Evolutionary conservation across 2,888 invertebrate species (phyloP), one percentile per base, ranked within the genome.

Genomic region (Pheosia gnoma): DNA sequence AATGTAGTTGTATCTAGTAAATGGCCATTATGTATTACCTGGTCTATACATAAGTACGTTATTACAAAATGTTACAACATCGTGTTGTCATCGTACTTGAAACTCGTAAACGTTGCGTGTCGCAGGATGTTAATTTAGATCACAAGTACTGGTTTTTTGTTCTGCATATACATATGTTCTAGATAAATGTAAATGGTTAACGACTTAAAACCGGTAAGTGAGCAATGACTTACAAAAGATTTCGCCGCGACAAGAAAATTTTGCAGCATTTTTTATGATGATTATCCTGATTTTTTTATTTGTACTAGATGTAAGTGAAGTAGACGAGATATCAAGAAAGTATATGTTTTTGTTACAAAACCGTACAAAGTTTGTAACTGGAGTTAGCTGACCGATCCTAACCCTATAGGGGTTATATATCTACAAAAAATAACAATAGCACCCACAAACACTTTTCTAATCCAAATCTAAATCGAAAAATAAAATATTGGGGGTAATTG

Each of bases 51-150:
- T 63, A 51, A 25, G 8, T 51, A 51, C 13, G 25, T 9, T 3
- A 25, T 13, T 51, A 9, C 51, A 25, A 51, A 25, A 51, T 47
- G 47, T 51, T 71, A 69, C 65, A 60, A 71, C 62, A 71, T 49
- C 58, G 56, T 58, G 59, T 47, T 63, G 65, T 66, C 56, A 25
- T 59, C 65, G 66, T 66, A 63, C 66, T 73, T 69, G 63, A 64
- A 58, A 60, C 66, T 60, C 60, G 61, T 62, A 62, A 68, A 65
- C 59, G 63, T 62, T 74, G 71, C 56, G 59, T 57, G 59, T 57
- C 61, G 65, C 69, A 66, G 62, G 65, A 64, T 67, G 61, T 63
- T 67, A 65, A 70, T 70, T 66, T 61, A 74, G 63, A 66, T 65
- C 65, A 62, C 67, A 63, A 62, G 60, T 63, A 60, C 58, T 54